Conservation (phyloP, 2,888 invertebrate genomes). For the Anoplius nigerrimus region DNA sequence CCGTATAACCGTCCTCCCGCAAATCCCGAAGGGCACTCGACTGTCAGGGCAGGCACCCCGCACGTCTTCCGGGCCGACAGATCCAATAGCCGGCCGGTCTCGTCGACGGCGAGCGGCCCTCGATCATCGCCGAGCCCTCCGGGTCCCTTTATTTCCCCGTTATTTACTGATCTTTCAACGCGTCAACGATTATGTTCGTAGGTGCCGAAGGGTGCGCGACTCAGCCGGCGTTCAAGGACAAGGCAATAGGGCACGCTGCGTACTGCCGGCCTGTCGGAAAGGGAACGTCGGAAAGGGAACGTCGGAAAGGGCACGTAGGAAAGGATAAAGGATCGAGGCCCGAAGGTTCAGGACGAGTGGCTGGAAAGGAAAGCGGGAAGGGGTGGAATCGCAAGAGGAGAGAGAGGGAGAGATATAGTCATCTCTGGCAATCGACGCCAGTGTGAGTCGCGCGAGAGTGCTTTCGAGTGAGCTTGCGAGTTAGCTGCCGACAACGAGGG, state of each 20-base stretch:
- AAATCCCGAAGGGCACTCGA: too few species aligned
- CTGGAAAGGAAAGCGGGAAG: background rate
- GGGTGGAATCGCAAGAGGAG: conserved; percentile 1
- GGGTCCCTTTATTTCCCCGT: background rate
- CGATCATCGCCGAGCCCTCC: too few species aligned
- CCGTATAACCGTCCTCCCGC: too few species aligned
- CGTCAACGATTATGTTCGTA: conserved; percentile 30
- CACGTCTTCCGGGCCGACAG: too few species aligned
- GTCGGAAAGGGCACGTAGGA: too few species aligned
- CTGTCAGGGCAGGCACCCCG: too few species aligned
- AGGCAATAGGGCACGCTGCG: background rate
- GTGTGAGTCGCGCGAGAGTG: conserved; percentile 59
- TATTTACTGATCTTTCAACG: conserved; percentile 3
- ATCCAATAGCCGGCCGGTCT: too few species aligned
- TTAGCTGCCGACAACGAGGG: conserved; percentile 6
- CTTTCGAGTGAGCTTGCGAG: conserved; percentile 45
- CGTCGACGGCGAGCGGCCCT: too few species aligned
- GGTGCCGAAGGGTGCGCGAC: conserved; percentile 25
- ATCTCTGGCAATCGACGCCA: conserved; percentile 53
- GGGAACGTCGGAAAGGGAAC: too few species aligned
- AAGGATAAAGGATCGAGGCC: too few species aligned
- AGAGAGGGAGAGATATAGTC: conserved; percentile 11
- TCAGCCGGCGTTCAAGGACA: background rate
- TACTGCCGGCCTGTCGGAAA: too few species aligned
- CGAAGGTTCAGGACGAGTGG: too few species aligned